Base-by-base conservation (phyloP, 2,113 vertebrate species). In the Lates calcarifer region DNA sequence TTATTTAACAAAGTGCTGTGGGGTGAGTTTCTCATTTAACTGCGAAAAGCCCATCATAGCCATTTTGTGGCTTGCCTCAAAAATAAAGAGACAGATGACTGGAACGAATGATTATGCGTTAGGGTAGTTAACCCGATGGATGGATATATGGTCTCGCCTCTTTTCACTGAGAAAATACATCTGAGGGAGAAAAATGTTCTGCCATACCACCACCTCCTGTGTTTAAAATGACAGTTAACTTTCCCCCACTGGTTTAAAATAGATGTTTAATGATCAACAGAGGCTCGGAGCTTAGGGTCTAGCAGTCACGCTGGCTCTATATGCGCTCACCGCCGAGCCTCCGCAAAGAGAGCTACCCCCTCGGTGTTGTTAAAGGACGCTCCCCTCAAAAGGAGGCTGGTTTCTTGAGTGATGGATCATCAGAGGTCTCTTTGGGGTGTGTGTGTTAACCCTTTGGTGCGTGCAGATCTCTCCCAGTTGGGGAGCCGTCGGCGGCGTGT, bases 261-360 rank as follows among this genome's bases (percentile, higher is more conserved):
- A 91, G 93, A 87, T 92, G 88, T 93, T 94, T 93, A 94, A 94
- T 94, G 91, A 93, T 93, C 91, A 87, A 90, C 89, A 82, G 90
- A 90, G 89, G 82, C 89, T 88, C 28, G 63, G 73, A 82, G 86
- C 87, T 86, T 43, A 73, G 88, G 88, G 77, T 89, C 84, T 55
- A 66, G 81, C 89, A 83, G 88, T 86, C 85, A 82, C 65, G 58
- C 90, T 69, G 87, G 73, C 74, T 88, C 74, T 85, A 24, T 79
- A 69, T 60, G 68, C 76, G 33, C 80, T 86, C 87, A 20, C 49
- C 28, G 62, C 49, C n/a, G 20, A 58, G 65, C 39, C 82, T 63
- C 77, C 60, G 33, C 75, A 13, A 51, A 77, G 82, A 86, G 80
- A 83, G 45, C 81, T 55, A 18, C 83, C 87, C 72, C 74, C 66